Evolutionary conservation across 1,140 invertebrate genomes (phyloP).

Genomic region (Micrasema minimum): DNA sequence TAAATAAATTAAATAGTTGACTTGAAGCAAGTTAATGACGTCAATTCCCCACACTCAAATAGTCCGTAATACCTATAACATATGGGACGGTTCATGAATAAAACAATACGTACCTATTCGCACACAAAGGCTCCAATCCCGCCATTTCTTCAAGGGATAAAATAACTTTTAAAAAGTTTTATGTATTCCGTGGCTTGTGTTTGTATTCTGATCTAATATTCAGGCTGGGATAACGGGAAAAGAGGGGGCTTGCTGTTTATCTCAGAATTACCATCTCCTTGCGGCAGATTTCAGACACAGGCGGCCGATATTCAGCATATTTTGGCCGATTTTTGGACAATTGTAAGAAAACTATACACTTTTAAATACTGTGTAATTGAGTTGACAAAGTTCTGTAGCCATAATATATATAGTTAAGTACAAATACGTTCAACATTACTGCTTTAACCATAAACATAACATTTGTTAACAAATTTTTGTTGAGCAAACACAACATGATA

Average conservation of each 20-base stretch:
- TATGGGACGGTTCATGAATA: slow-evolving; percentile 44
- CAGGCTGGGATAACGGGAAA: slow-evolving; percentile 12
- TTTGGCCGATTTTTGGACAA: background rate
- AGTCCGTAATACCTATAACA: too few species aligned
- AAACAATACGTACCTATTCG: slow-evolving; percentile 42
- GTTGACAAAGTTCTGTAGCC: too few species aligned
- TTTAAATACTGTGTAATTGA: too few species aligned
- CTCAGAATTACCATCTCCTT: slow-evolving; percentile 9
- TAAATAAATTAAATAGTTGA: too few species aligned
- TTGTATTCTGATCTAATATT: slow-evolving; percentile 46
- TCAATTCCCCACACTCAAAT: background rate
- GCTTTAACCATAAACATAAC: too few species aligned
- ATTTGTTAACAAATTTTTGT: too few species aligned
- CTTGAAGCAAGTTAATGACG: too few species aligned
- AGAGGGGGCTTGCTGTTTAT: slow-evolving; percentile 1
- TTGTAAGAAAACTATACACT: too few species aligned
- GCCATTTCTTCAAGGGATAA: slow-evolving; percentile 43
- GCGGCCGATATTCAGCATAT: background rate
- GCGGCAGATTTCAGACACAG: background rate
- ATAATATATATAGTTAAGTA: too few species aligned
- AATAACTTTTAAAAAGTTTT: slow-evolving; percentile 50
- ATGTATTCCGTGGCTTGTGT: slow-evolving; percentile 38
- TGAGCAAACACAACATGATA: too few species aligned
- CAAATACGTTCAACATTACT: too few species aligned
- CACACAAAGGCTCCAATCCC: slow-evolving; percentile 42